Evolutionary conservation across 2,888 invertebrate species (phyloP).

Genomic region (Stramonita haemastoma): DNA sequence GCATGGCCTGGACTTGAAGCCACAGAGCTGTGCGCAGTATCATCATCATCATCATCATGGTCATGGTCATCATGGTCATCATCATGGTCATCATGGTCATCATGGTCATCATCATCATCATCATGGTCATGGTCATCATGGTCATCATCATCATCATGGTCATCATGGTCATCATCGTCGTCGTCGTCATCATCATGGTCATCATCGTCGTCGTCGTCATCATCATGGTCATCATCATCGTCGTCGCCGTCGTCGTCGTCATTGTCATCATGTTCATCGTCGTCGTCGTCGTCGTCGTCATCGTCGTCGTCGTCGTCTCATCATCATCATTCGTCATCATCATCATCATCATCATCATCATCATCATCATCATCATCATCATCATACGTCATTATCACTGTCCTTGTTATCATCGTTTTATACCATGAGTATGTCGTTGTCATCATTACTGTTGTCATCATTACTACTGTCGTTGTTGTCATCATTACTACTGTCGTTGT

Average conservation of each 20-base stretch:
- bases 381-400: not conserved
- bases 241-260: not conserved
- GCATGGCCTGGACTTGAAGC: constrained; percentile 45
- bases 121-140: not conserved
- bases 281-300: not conserved
- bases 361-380: not conserved
- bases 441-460: not conserved
- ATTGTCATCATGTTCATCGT: not conserved
- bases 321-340: not conserved
- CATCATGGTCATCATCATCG: not conserved
- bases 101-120: not conserved
- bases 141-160: not conserved
- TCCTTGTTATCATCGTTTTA: not conserved
- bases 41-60: not conserved
- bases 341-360: not conserved
- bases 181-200: not conserved
- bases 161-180: not conserved
- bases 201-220: not conserved
- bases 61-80: not conserved
- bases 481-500: not conserved
- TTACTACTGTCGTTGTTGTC: not conserved
- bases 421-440: not conserved
- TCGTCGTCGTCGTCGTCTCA: not conserved
- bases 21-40: constrained; percentile 44
- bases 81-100: not conserved